A percentile compares a stretch with the other conserved stretches of the same genome.
Evolutionary conservation across 2,797 vertebrate species (phyloP).

Genomic region (Danio kyathit): DNA sequence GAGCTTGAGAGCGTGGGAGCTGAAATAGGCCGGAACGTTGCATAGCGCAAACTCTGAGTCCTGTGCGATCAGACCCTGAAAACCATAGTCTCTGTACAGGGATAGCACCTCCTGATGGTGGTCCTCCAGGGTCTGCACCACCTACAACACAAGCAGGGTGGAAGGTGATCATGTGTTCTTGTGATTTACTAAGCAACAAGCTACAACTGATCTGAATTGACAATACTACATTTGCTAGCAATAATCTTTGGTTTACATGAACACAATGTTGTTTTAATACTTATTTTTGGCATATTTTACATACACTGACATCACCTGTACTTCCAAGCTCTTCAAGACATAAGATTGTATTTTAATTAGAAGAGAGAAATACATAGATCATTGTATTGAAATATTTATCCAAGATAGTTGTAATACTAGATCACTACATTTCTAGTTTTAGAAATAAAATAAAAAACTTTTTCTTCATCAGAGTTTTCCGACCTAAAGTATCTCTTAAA

Average conservation of each 20-base stretch:
- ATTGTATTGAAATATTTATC: neutral
- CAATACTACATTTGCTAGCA: neutral
- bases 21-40: conserved; percentile 92
- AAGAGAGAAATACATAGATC: neutral
- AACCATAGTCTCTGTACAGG: conserved; percentile 91
- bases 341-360: neutral
- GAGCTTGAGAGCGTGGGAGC: conserved; percentile 91
- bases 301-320: neutral
- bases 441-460: neutral
- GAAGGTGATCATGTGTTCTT: neutral
- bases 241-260: neutral
- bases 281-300: neutral
- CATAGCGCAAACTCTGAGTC: conserved; percentile 93
- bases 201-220: neutral
- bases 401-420: neutral
- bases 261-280: neutral
- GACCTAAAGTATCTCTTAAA: neutral
- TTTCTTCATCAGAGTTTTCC: too few relatives aligned
- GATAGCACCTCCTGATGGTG: conserved; percentile 95
- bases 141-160: conserved; percentile 72
- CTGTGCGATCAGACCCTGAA: conserved; percentile 91
- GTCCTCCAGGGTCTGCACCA: conserved; percentile 93
- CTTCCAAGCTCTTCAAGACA: neutral
- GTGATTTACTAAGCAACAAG: neutral
- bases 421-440: neutral